Evolutionary conservation across 1,140 invertebrate genomes (phyloP), one percentile per base, ranked within the genome.

Genomic region (Oncopeltus fasciatus): DNA sequence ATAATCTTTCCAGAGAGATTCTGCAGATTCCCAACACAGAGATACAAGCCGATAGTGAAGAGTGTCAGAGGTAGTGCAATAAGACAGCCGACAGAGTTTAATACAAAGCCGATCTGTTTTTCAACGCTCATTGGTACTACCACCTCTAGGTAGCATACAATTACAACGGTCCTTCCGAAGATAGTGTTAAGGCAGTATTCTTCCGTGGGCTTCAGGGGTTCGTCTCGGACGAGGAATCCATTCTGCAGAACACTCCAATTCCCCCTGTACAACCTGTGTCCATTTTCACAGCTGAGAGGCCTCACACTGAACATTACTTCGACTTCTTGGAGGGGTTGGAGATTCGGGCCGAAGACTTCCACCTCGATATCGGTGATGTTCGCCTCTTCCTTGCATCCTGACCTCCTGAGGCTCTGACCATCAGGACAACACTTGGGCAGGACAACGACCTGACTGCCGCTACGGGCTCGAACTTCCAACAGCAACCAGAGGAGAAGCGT

Each of bases 1-100:
- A 88, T 70, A 0, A 81, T 84, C 70, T 82, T 80, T 0, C 86
- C 85, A 63, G 88, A 86, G 11, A 88, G 74, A 71, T 86, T 88
- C 11, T 81, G 69, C 21, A 87, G 69, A 59, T 88, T 85, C 0
- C 82, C 81, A 29, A 87, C 79, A 26, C 83, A 72, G 0, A 81
- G 78, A 68, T 89, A 88, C 0, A 88, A 83, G 29, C 85, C 60
- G 57, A 88, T 82, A 1, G 87, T 88, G 0, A 78, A 74, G 29
- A 85, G 62, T 21, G 88, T 76, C 66, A 87, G 88, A 0, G 44
- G 59, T 5, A 51, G 18, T 1, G 59, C 47, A 2, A 60, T 20
- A 29, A 62, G 18, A n/a, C 3, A 53, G 2, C 49, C 49, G 12
- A 53, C 14, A 9, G 20, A 14, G 18, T 24, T 53, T 9, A 53